These are phyloP conservation scores for Nephila pilipes DNA, from an alignment of 1,140 invertebrate species.

Conservation along the genomic window DNA sequence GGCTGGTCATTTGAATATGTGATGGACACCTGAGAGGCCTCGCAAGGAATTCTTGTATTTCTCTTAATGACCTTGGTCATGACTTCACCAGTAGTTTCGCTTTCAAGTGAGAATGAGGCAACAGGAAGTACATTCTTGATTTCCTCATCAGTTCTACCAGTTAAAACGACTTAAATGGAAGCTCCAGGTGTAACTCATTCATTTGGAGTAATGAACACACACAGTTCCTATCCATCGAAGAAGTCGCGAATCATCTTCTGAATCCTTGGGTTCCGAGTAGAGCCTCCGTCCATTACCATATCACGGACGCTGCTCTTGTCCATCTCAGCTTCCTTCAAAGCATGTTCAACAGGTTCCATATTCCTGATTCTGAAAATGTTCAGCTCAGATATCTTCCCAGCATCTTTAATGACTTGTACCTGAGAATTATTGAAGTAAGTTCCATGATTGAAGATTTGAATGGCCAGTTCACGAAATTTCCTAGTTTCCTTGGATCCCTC, in stretches of 20 bases:
- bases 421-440: no score
- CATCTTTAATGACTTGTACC: slow-evolving; percentile 80
- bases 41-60: slow-evolving; percentile 93
- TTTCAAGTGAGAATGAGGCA: slow-evolving; percentile 88
- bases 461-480: no score
- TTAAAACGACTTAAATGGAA: slow-evolving; percentile 88
- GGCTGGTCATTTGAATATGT: slow-evolving; percentile 98
- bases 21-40: slow-evolving; percentile 95
- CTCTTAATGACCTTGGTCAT: slow-evolving; percentile 94
- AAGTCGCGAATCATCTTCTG: slow-evolving; percentile 90
- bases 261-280: slow-evolving; percentile 99
- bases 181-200: slow-evolving; percentile 91
- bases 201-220: slow-evolving; percentile 93
- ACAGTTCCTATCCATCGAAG: slow-evolving; percentile 87
- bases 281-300: slow-evolving; percentile 98
- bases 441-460: slow-evolving; percentile 81
- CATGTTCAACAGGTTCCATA: no score
- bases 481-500: no score
- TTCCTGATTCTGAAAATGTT: no score
- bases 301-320: no score
- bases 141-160: slow-evolving; percentile 84
- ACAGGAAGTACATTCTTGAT: no score
- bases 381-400: no score
- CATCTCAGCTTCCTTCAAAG: no score
- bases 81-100: slow-evolving; percentile 88